These are phyloP conservation scores for Peromyscus nudipes DNA, from an alignment of 2,797 vertebrate species.

Conservation along the genomic window DNA sequence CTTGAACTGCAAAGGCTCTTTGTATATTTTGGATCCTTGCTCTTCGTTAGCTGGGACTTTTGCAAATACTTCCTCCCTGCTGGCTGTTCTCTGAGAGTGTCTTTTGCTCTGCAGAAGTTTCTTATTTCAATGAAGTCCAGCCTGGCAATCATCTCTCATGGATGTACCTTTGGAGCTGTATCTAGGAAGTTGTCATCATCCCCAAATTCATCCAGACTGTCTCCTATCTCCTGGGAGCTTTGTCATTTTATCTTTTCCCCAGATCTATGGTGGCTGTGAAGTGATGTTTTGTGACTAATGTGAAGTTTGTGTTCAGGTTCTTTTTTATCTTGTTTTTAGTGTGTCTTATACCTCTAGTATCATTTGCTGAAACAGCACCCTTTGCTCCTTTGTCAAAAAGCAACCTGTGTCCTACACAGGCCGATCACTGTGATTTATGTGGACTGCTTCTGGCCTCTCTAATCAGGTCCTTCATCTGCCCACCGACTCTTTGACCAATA, in stretches of 20 bases:
- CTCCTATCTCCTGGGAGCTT: not conserved
- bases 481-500: not conserved
- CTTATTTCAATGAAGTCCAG: not conserved
- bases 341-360: not conserved
- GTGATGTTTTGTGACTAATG: not conserved
- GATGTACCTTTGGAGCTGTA: not conserved
- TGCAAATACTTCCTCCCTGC: not conserved
- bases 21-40: not conserved
- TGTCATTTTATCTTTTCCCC: not conserved
- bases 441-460: not conserved
- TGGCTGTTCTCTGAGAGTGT: not conserved
- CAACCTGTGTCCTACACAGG: not conserved
- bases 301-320: not conserved
- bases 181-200: not conserved
- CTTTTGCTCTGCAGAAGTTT: not conserved
- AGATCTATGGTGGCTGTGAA: not conserved
- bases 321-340: not conserved
- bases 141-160: not conserved
- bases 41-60: not conserved
- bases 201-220: not conserved
- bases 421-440: not conserved
- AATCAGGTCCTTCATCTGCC: not conserved
- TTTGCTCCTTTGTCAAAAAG: not conserved
- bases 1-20: not conserved
- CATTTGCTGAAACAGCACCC: not conserved